Evolutionary conservation across 1,140 invertebrate species (phyloP).

Genomic region (Drosophila pachea): DNA sequence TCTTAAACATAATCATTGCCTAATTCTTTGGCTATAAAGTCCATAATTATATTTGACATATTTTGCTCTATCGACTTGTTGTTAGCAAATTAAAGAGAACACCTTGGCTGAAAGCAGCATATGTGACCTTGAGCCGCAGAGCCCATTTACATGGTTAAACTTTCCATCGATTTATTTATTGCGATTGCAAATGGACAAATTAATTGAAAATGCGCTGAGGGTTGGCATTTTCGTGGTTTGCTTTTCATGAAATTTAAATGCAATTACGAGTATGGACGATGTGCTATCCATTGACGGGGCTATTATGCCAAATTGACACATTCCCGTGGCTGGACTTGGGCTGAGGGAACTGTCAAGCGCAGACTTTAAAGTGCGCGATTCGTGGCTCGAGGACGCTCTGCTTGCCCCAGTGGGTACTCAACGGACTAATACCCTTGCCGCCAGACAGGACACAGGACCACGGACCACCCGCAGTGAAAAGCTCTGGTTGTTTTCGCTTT

Average conservation of each 20-base stretch:
- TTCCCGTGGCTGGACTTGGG: neutral
- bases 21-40: no score
- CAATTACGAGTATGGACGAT: conserved; percentile 26
- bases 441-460: conserved; percentile 1
- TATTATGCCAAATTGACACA: conserved; percentile 35
- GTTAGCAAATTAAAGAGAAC: neutral
- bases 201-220: conserved; percentile 12
- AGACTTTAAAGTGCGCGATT: conserved; percentile 33
- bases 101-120: neutral
- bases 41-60: neutral
- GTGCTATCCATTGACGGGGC: conserved; percentile 23
- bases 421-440: conserved; percentile 14
- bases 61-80: neutral
- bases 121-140: neutral
- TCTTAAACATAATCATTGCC: no score
- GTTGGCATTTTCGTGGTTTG: conserved; percentile 19
- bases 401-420: conserved; percentile 9
- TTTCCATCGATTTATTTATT: conserved; percentile 1
- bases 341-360: conserved; percentile 32
- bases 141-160: neutral
- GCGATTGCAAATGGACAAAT: conserved; percentile 3
- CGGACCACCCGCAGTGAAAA: conserved; percentile 25
- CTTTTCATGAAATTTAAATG: conserved; percentile 55
- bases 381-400: conserved; percentile 1
- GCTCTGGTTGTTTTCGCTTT: conserved; percentile 22